Evolutionary conservation across 2,888 invertebrate genomes (phyloP), one percentile per base, ranked within the genome.

Genomic region (Xestoiulus laeticollis): DNA sequence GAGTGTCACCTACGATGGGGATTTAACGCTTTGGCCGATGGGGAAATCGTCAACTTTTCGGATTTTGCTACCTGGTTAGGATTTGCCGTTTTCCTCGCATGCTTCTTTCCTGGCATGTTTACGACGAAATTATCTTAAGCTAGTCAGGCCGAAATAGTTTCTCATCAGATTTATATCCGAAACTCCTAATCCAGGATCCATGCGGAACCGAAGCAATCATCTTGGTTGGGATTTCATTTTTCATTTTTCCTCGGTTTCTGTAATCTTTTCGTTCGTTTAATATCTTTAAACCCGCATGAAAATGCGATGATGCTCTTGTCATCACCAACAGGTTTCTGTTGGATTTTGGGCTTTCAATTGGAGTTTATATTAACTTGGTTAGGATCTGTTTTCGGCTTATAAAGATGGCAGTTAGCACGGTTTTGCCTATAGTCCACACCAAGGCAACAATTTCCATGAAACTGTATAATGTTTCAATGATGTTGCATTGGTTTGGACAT

Each of bases 101-200:
- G n/a, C 26, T 26, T 68, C 3, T 10, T 26, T 4, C n/a, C n/a
- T 59, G 59, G 59, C 68, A 68, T 68, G 68, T 68, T 68, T 68
- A 68, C 68, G 68, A 68, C 26, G 68, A 68, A 68, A 68, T 68
- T 26, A 68, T 68, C 68, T 68, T 68, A 68, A 68, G 68, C 68
- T 68, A 68, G 68, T 68, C 68, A 59, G 59, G n/a, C 59, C 59
- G 59, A 59, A 59, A 59, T 59, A 59, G 59, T 59, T 59, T 48
- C 1, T 14, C 8, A 43, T 59, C 59, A 68, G 22, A 68, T 68
- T 68, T 68, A 68, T 68, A 22, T 68, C n/a, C 26, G 26, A 68
- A 68, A 68, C 12, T 22, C 26, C 26, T 68, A 68, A 68, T 68
- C 68, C 68, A 1, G 26, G 68, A 68, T 68, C 26, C 26, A 68